Percentiles rank a stretch among this genome's conserved stretches.
These are phyloP conservation scores for Hyppa rectilinea DNA, from an alignment of 2,888 invertebrate genomes.

Conservation along the genomic window DNA sequence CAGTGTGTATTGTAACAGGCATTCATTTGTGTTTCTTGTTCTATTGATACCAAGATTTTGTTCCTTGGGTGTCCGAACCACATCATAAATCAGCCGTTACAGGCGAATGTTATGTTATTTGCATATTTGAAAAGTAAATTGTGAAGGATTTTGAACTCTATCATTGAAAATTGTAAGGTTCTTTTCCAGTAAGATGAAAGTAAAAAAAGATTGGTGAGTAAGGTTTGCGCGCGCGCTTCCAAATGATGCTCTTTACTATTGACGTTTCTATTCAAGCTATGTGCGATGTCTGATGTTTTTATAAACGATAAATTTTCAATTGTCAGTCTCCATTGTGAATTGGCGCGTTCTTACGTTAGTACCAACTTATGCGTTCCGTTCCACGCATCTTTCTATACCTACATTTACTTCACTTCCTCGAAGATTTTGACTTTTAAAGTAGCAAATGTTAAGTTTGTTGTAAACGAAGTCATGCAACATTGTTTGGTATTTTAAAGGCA, in stretches of 20 bases:
- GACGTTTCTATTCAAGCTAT: constrained; percentile 83
- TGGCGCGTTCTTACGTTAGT: constrained; percentile 73
- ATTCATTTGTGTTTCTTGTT: constrained; percentile 89
- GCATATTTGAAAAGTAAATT: constrained; percentile 59
- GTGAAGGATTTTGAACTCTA: constrained; percentile 70
- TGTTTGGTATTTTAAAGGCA: constrained; percentile 70
- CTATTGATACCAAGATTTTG: constrained; percentile 87
- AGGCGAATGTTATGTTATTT: constrained; percentile 70
- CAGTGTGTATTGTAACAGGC: constrained; percentile 86
- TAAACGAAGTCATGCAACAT: constrained; percentile 37
- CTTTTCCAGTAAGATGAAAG: constrained; percentile 29
- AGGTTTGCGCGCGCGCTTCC: constrained; percentile 77
- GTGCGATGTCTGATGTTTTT: constrained; percentile 83
- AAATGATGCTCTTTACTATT: constrained; percentile 83
- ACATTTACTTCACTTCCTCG: not conserved
- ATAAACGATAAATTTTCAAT: constrained; percentile 85
- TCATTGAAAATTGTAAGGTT: constrained; percentile 25
- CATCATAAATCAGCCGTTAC: constrained; percentile 88
- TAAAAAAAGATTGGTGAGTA: constrained; percentile 55
- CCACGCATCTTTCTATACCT: not conserved
- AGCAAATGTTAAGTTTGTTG: constrained; percentile 46
- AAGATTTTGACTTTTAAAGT: constrained; percentile 28
- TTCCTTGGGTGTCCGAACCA: constrained; percentile 87
- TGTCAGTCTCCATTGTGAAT: constrained; percentile 79
- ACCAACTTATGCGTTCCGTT: constrained; percentile 53